Evolutionary conservation across 1,140 invertebrate species (phyloP).

Genomic region (Dryas iulia): DNA sequence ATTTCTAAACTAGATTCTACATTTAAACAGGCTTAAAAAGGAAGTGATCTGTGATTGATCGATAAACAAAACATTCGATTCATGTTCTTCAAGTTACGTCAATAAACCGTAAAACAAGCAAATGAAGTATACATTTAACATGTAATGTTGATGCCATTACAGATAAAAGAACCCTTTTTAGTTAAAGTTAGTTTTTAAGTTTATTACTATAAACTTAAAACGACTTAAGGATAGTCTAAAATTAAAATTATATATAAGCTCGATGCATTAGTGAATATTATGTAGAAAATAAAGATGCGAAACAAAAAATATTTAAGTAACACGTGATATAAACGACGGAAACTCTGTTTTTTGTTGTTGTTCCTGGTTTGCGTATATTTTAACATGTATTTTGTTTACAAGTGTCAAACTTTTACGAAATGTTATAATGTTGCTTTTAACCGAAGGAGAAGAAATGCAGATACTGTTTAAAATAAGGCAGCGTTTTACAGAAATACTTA

Average conservation of each 20-base stretch:
- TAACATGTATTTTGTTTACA: conserved; percentile 12
- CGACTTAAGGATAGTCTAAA: neutral
- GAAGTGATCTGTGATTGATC: conserved; percentile 19
- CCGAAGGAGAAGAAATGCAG: neutral
- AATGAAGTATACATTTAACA: conserved; percentile 4
- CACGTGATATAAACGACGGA: conserved; percentile 12
- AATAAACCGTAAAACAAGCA: conserved; percentile 12
- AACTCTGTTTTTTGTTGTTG: conserved; percentile 28
- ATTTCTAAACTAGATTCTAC: conserved; percentile 31
- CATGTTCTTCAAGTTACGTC: conserved; percentile 11
- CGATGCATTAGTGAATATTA: neutral
- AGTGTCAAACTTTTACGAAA: conserved; percentile 1
- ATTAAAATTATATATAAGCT: neutral
- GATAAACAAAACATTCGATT: conserved; percentile 23
- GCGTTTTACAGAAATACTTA: neutral
- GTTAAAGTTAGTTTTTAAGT: too few species aligned
- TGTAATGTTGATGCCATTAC: neutral
- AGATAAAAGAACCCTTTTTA: neutral
- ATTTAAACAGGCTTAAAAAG: conserved; percentile 19
- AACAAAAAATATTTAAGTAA: conserved; percentile 18
- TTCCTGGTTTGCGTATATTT: conserved; percentile 5
- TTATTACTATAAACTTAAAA: neutral
- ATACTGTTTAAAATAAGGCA: too few species aligned
- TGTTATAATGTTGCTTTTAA: neutral
- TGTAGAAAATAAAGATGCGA: neutral